These are phyloP conservation scores for Gobio occitaniae DNA, from an alignment of 2,797 vertebrate genomes.

Conservation along the genomic window DNA sequence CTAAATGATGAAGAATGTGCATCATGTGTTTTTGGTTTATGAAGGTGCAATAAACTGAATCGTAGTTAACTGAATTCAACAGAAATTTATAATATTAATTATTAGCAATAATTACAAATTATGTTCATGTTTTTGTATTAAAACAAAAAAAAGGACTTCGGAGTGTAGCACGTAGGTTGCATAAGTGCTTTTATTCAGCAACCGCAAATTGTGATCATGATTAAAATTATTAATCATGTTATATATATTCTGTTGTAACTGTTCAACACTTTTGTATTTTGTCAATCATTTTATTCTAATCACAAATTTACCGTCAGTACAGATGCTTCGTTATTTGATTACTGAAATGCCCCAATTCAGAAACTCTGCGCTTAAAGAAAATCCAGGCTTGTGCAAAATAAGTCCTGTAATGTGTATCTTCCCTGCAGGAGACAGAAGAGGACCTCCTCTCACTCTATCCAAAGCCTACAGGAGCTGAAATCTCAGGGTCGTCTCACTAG, in stretches of 20 bases:
- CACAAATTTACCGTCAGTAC: neutral
- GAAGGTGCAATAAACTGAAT: neutral
- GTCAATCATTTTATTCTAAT: neutral
- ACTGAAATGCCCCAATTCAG: neutral
- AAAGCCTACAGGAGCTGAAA: slow-evolving; percentile 78
- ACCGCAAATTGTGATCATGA: neutral
- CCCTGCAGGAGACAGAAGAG: slow-evolving; percentile 87
- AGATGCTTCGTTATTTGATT: neutral
- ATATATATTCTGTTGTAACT: too few relatives aligned
- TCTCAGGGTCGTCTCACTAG: slow-evolving; percentile 75
- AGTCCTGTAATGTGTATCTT: neutral
- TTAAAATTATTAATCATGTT: neutral
- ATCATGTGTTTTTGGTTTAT: neutral
- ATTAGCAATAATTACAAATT: too few relatives aligned
- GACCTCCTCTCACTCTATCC: slow-evolving; percentile 81
- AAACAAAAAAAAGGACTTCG: neutral
- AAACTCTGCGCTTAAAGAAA: neutral
- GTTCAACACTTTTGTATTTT: neutral
- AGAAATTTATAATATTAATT: too few relatives aligned
- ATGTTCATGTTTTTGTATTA: too few relatives aligned
- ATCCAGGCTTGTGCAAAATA: neutral
- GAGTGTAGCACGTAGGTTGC: neutral
- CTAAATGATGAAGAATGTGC: neutral
- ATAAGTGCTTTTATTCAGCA: neutral
- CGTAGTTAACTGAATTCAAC: neutral